These are phyloP conservation scores for Gymnosoma rotundatum DNA, from an alignment of 2,888 invertebrate genomes.

Conservation along the genomic window DNA sequence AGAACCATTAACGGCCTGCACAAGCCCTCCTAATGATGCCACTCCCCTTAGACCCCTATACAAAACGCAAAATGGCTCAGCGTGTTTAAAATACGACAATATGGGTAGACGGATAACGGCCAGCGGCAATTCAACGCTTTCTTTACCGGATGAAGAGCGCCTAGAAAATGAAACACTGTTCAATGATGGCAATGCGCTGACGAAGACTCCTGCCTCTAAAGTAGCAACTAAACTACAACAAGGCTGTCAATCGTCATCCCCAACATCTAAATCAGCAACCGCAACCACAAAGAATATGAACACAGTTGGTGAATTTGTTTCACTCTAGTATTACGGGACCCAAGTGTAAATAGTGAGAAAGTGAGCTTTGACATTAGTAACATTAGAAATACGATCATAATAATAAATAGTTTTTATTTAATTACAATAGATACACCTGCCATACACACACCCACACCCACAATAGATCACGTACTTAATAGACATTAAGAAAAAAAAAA, in stretches of 20 bases:
- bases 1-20: slow-evolving; percentile 72
- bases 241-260: slow-evolving; percentile 68
- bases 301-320: slow-evolving; percentile 80
- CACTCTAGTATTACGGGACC: slow-evolving; percentile 82
- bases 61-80: slow-evolving; percentile 70
- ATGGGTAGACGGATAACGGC: slow-evolving; percentile 95
- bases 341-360: slow-evolving; percentile 77
- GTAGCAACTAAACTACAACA: slow-evolving; percentile 71
- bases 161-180: slow-evolving; percentile 80
- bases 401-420: slow-evolving; percentile 44
- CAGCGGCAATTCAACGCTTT: slow-evolving; percentile 93
- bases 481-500: background rate
- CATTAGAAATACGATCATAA: slow-evolving; percentile 6
- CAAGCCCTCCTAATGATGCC: slow-evolving; percentile 77
- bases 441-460: background rate
- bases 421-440: slow-evolving; percentile 27
- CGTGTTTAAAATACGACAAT: slow-evolving; percentile 89
- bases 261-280: slow-evolving; percentile 73
- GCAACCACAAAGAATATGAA: slow-evolving; percentile 67
- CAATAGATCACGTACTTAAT: background rate
- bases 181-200: slow-evolving; percentile 77
- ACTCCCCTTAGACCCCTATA: slow-evolving; percentile 76
- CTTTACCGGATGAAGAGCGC: slow-evolving; percentile 86
- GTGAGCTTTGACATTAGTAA: slow-evolving; percentile 42
- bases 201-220: slow-evolving; percentile 70